These are phyloP conservation scores for Adelosebastes latens DNA, from an alignment of 2,797 vertebrate species.

Conservation along the genomic window DNA sequence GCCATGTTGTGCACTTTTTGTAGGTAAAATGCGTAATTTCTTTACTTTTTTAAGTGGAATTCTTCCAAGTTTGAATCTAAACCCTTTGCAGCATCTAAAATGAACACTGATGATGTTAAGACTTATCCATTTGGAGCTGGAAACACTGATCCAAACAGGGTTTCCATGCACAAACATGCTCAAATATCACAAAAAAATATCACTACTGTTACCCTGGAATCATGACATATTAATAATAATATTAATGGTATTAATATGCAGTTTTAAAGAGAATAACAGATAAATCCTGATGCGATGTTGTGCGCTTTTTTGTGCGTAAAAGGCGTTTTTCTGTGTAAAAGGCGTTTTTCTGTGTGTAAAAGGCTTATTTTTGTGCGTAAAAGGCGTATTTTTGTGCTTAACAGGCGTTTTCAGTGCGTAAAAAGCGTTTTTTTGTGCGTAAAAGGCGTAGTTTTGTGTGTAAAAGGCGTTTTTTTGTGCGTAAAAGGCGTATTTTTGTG, in stretches of 20 bases:
- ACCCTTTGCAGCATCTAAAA: neutral
- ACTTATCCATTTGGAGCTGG: neutral
- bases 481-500: too few relatives aligned
- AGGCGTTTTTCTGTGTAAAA: too few relatives aligned
- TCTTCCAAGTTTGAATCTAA: neutral
- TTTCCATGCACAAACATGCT: conserved; percentile 27
- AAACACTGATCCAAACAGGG: conserved; percentile 10
- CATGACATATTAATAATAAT: neutral
- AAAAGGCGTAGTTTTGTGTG: conserved; percentile 10
- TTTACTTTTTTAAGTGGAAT: too few relatives aligned
- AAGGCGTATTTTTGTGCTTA: too few relatives aligned
- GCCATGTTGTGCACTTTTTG: too few relatives aligned
- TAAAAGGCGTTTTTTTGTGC: neutral
- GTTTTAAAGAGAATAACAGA: neutral
- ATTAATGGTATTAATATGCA: neutral
- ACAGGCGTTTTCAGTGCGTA: too few relatives aligned
- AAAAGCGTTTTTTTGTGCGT: too few relatives aligned
- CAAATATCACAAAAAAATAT: neutral
- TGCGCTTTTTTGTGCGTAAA: neutral
- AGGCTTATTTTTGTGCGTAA: conserved; percentile 32
- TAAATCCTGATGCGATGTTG: fast-evolving
- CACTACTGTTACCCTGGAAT: neutral
- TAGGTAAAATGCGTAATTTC: too few relatives aligned
- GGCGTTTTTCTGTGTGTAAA: too few relatives aligned
- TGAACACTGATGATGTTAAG: neutral